These are phyloP conservation scores for Erpobdella octoculata DNA, from an alignment of 2,888 invertebrate genomes.

Conservation along the genomic window DNA sequence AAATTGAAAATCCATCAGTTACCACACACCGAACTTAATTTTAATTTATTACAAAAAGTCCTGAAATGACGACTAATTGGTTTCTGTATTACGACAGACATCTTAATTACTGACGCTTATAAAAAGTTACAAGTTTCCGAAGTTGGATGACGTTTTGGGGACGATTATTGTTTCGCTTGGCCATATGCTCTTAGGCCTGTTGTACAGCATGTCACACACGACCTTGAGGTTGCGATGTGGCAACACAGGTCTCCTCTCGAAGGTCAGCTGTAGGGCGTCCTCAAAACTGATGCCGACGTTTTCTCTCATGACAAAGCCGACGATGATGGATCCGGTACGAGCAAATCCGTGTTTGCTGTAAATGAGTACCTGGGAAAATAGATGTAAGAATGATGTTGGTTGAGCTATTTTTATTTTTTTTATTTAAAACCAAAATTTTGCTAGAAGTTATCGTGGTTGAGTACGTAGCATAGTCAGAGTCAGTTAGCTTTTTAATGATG, in stretches of 20 bases:
- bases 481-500: no score
- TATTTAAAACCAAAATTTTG: no score
- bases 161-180: not conserved
- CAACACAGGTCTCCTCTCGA: constrained; percentile 20
- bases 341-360: constrained; percentile 29
- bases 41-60: no score
- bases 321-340: constrained; percentile 15
- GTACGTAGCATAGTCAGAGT: no score
- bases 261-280: constrained; percentile 13
- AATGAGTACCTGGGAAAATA: constrained; percentile 26
- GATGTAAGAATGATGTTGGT: no score
- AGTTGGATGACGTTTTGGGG: not conserved
- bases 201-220: constrained; percentile 3
- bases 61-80: not conserved
- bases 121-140: no score
- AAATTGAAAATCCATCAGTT: no score
- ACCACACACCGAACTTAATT: no score
- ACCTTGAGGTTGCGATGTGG: constrained; percentile 18
- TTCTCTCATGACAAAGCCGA: constrained; percentile 23
- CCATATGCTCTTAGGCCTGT: not conserved
- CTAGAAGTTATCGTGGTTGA: no score
- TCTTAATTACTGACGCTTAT: no score
- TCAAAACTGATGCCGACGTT: constrained; percentile 21
- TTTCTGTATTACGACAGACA: no score
- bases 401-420: no score